Percentiles rank a stretch among this genome's conserved stretches.
Evolutionary conservation across 2,888 invertebrate genomes (phyloP).

Genomic region (Eilema caniola): DNA sequence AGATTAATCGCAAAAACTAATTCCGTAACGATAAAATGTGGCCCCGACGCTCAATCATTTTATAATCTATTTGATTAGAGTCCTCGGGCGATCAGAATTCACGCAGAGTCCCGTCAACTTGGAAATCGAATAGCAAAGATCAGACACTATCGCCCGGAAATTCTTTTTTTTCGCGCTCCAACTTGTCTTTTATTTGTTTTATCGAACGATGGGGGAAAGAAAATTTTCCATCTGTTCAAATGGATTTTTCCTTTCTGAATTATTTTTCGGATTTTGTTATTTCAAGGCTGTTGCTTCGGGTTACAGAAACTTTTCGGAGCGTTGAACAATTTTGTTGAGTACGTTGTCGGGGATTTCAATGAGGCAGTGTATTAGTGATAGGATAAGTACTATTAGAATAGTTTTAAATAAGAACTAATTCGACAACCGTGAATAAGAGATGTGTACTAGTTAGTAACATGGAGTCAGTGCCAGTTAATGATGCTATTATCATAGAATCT

Average conservation of each 20-base stretch:
- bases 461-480: background rate
- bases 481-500: too few relatives aligned
- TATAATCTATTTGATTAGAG: slow-evolving; percentile 29
- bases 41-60: slow-evolving; percentile 22
- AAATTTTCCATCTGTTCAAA: slow-evolving; percentile 44
- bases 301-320: slow-evolving; percentile 40
- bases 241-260: slow-evolving; percentile 35
- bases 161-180: slow-evolving; percentile 34
- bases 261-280: slow-evolving; percentile 49
- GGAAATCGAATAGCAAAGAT: slow-evolving; percentile 39
- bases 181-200: slow-evolving; percentile 52
- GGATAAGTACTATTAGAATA: background rate
- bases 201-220: slow-evolving; percentile 32
- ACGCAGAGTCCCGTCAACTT: slow-evolving; percentile 33
- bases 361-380: slow-evolving; percentile 19
- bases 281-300: slow-evolving; percentile 39
- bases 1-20: slow-evolving; percentile 15
- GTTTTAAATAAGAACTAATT: background rate
- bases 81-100: slow-evolving; percentile 28
- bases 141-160: slow-evolving; percentile 44
- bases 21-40: background rate
- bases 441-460: background rate
- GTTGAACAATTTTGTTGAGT: slow-evolving; percentile 36
- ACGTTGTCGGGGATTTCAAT: slow-evolving; percentile 30
- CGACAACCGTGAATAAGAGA: background rate